phyloP scores from a whole-genome alignment of 2,113 vertebrate species.

The Oenanthe oenanthe region DNA sequence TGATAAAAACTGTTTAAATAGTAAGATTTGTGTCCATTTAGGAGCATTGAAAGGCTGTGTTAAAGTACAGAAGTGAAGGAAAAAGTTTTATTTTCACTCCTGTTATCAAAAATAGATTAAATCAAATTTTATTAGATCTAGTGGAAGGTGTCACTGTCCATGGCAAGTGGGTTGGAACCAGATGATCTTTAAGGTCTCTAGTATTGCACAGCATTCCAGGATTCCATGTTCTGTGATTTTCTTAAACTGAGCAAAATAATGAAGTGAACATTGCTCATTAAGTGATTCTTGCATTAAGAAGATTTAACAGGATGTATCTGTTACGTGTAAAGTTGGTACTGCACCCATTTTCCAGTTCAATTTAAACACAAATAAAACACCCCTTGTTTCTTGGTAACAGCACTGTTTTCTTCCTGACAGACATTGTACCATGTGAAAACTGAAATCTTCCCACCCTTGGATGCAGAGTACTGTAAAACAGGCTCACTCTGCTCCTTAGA shows the following conservation, averaged over 20 bases:
- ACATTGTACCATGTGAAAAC: conserved; percentile 88
- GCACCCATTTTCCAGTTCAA: not conserved
- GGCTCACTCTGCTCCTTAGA: conserved; percentile 91
- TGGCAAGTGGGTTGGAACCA: not conserved
- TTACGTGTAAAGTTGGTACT: not conserved
- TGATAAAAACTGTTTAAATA: not conserved
- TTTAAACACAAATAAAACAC: not conserved
- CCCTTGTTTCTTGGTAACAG: not conserved
- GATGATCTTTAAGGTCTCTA: not conserved
- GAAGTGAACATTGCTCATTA: not conserved
- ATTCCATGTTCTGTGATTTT: not conserved
- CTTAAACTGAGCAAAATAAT: not conserved
- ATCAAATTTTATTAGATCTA: not conserved
- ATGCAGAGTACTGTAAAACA: conserved; percentile 85
- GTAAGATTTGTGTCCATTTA: not conserved
- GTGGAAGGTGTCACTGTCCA: not conserved
- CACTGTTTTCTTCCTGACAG: conserved; percentile 69
- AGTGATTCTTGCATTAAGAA: not conserved
- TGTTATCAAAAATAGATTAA: not conserved
- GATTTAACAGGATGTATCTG: not conserved
- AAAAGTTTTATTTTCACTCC: not conserved
- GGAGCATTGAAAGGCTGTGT: not conserved
- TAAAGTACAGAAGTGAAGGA: not conserved
- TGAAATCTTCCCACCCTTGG: conserved; percentile 84
- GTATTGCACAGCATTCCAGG: not conserved